Evolutionary conservation across 2,797 vertebrate species (phyloP).

Genomic region (Microctenopoma steveboyesi): DNA sequence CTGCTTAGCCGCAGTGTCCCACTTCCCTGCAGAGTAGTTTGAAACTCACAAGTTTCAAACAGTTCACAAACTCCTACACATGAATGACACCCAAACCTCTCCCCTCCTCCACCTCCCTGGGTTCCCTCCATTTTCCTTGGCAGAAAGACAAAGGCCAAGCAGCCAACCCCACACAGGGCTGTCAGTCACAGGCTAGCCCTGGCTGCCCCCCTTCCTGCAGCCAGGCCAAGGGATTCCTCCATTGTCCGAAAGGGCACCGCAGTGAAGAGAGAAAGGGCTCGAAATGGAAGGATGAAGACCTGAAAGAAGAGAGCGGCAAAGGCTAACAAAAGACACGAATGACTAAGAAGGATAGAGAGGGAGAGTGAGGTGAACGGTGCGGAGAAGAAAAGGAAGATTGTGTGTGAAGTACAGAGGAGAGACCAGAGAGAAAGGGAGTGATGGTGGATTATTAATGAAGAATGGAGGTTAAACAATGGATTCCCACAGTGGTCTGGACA

Average conservation of each 20-base stretch:
- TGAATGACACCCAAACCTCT: slow-evolving; percentile 61
- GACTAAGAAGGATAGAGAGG: slow-evolving; percentile 55
- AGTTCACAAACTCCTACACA: slow-evolving; percentile 59
- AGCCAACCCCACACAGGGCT: slow-evolving; percentile 69
- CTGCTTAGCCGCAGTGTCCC: not conserved
- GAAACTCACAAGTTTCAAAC: slow-evolving; percentile 9
- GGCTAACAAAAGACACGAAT: slow-evolving; percentile 69
- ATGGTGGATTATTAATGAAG: slow-evolving; percentile 72
- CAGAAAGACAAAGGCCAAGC: slow-evolving; percentile 75
- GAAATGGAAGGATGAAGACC: slow-evolving; percentile 59
- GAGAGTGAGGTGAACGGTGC: slow-evolving; percentile 35
- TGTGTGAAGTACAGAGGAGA: slow-evolving; percentile 40
- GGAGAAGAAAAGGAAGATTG: slow-evolving; percentile 50
- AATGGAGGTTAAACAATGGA: slow-evolving; percentile 61
- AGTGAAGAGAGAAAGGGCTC: slow-evolving; percentile 31
- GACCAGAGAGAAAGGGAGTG: slow-evolving; percentile 55
- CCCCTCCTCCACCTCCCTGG: slow-evolving; percentile 57
- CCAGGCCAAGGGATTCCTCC: slow-evolving; percentile 66
- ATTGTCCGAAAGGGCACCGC: slow-evolving; percentile 68
- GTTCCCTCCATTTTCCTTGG: slow-evolving; percentile 76
- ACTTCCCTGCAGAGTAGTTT: slow-evolving; percentile 16
- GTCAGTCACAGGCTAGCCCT: slow-evolving; percentile 73
- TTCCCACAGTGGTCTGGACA: slow-evolving; percentile 59
- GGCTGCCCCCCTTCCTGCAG: slow-evolving; percentile 36
- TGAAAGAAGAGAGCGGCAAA: slow-evolving; percentile 60